A percentile compares a stretch with the other conserved stretches of the same genome.
Conservation (phyloP, 2,797 vertebrate species). For the Gallirallus australis region DNA sequence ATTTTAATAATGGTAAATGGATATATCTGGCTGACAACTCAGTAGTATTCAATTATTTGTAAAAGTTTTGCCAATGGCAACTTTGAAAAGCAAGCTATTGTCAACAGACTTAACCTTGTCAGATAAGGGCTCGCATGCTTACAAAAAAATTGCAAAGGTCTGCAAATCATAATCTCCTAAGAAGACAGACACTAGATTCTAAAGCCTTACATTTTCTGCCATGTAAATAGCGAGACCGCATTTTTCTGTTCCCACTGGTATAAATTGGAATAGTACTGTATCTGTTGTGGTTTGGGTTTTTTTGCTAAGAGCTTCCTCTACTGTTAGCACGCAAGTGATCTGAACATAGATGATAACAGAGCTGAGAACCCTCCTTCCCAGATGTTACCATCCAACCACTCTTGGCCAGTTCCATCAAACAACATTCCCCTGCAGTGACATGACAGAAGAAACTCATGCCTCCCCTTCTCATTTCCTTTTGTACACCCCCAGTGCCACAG, state of each 20-base stretch:
- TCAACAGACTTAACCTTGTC: conserved; percentile 16
- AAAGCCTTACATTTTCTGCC: background rate
- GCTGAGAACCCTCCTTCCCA: background rate
- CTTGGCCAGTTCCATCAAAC: background rate
- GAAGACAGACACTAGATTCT: background rate
- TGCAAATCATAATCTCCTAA: background rate
- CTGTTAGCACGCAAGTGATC: background rate
- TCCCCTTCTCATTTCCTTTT: background rate
- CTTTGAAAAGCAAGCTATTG: conserved; percentile 18
- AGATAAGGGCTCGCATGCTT: background rate
- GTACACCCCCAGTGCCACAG: background rate
- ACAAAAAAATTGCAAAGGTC: background rate
- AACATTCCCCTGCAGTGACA: background rate
- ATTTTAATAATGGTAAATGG: background rate
- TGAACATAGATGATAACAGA: background rate
- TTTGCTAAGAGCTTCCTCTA: background rate
- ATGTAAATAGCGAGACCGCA: background rate
- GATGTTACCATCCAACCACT: background rate
- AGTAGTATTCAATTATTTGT: background rate
- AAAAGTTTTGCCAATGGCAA: conserved; percentile 17
- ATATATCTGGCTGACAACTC: background rate
- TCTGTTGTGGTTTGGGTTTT: background rate
- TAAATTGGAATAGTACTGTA: background rate
- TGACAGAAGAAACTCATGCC: background rate
- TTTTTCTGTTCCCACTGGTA: background rate